phyloP scores from a whole-genome alignment of 2,888 invertebrate genomes.

The Dioctria rufipes region DNA sequence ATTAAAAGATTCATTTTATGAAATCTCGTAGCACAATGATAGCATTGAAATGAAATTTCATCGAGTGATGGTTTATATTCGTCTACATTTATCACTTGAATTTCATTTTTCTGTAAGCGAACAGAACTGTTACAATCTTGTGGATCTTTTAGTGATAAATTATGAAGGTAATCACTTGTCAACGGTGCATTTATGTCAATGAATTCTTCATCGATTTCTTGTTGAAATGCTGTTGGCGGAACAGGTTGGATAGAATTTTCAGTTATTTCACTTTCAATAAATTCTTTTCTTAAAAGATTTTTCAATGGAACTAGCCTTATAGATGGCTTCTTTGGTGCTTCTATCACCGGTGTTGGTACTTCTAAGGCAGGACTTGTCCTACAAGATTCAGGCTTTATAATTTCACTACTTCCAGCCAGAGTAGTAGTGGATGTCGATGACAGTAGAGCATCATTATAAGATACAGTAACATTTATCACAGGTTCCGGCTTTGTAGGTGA shows the following conservation, averaged over 20 bases:
- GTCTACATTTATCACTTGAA: too few species aligned
- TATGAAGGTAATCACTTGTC: neutral
- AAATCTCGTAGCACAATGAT: neutral
- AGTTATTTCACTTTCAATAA: neutral
- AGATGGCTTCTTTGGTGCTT: neutral
- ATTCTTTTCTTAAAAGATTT: slow-evolving; percentile 13
- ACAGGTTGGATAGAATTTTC: neutral
- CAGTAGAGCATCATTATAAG: neutral
- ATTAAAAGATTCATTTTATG: neutral
- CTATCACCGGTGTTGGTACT: too few species aligned
- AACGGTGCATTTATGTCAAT: neutral
- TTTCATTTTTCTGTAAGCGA: too few species aligned
- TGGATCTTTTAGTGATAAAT: neutral
- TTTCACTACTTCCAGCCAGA: too few species aligned
- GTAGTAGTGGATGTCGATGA: neutral
- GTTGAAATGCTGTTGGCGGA: neutral
- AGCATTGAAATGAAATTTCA: slow-evolving; percentile 11
- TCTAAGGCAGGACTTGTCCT: too few species aligned
- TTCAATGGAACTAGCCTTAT: slow-evolving; percentile 8
- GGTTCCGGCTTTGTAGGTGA: neutral
- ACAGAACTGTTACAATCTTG: neutral
- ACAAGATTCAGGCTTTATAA: too few species aligned
- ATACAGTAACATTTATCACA: slow-evolving; percentile 1
- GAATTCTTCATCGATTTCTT: neutral
- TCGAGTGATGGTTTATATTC: neutral